Evolutionary conservation across 1,140 invertebrate species (phyloP), one percentile per base, ranked within the genome.

Genomic region (Microplitis demolitor): DNA sequence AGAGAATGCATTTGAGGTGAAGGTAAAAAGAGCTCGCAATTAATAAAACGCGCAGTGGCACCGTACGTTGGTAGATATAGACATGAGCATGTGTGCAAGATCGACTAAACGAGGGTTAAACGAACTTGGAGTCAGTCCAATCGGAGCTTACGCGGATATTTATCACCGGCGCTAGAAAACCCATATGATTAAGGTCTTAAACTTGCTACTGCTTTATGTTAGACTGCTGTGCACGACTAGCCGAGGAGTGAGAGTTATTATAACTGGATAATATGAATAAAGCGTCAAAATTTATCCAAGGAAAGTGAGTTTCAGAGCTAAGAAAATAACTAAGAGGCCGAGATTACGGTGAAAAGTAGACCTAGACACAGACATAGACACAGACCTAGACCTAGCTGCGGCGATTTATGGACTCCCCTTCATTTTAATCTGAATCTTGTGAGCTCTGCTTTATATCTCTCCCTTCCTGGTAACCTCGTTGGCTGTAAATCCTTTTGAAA

Each of bases 71-170:
- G 24, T 24, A 24, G 24, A 24, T 24, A 24, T 24, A 24, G 24
- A 24, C 24, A 24, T 24, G 74, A 71, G 66, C 74, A 64, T 67
- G 9, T 66, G 74, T 78, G 73, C 58, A 74, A 70, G 76, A 76
- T 79, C 56, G 67, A 71, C 69, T 77, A 76, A 78, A 71, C 70
- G 78, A 72, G 73, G 74, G 72, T 77, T 79, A 79, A 78, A 79
- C 74, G 71, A 80, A 78, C 71, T 79, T 78, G 79, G 79, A 78
- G 60, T 24, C 53, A 58, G 69, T 77, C 79, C 79, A 80, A 77
- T 64, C 77, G 75, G 76, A 78, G 78, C 74, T 78, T 77, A 78
- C 78, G 78, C 35, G 67, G 79, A 79, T 80, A 80, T 81, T 81
- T 81, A 81, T 79, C 76, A 77, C 75, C 73, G 77, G 74, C 77